Evolutionary conservation across 2,888 invertebrate genomes (phyloP).

Genomic region (Strigamia transsilvanica): DNA sequence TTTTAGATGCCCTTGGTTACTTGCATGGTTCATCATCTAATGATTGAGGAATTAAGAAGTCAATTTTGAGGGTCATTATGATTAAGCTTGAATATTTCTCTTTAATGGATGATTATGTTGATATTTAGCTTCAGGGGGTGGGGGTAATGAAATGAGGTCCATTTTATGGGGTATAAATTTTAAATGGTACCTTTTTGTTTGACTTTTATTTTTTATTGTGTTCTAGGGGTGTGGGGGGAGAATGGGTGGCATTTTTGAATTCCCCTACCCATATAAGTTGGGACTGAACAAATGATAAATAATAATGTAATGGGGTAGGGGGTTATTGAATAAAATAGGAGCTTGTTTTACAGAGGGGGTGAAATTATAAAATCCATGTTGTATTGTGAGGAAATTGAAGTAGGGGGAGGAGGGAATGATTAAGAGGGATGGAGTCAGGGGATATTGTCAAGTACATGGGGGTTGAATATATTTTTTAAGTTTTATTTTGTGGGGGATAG

Average conservation of each 20-base stretch:
- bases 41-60: slow-evolving; percentile 26
- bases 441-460: not conserved
- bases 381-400: slow-evolving; percentile 26
- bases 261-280: not conserved
- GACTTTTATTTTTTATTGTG: slow-evolving; percentile 7
- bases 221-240: not conserved
- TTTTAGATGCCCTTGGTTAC: not conserved
- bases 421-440: not conserved
- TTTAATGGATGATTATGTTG: not conserved
- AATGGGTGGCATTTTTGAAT: not conserved
- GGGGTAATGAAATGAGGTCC: not conserved
- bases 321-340: slow-evolving; percentile 17
- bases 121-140: not conserved
- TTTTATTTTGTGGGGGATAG: not conserved
- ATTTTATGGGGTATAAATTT: not conserved
- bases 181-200: slow-evolving; percentile 7
- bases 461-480: not conserved
- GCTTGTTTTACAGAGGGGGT: slow-evolving; percentile 16
- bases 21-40: not conserved
- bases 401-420: not conserved
- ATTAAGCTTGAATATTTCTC: slow-evolving; percentile 28
- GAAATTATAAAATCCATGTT: slow-evolving; percentile 16
- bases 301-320: not conserved
- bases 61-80: slow-evolving; percentile 29
- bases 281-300: slow-evolving; percentile 24